phyloP scores from a whole-genome alignment of 2,797 vertebrate genomes.

The Falco naumanni region DNA sequence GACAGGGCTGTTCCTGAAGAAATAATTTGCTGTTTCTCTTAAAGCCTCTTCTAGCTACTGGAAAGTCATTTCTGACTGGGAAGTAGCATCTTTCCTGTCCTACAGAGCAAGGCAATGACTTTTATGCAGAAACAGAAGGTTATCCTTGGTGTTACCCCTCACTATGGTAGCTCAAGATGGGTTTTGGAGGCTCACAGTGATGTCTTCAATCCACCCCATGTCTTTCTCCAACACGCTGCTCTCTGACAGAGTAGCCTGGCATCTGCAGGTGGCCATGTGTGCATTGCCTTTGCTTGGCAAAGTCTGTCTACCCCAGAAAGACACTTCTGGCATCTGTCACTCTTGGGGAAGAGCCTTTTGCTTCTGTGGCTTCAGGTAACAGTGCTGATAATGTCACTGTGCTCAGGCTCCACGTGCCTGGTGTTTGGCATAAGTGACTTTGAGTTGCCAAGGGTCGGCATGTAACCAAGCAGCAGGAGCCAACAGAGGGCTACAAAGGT shows the following conservation, averaged over 20 bases:
- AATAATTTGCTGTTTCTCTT: neutral
- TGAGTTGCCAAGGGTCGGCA: neutral
- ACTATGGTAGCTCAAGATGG: neutral
- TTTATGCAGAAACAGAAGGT: neutral
- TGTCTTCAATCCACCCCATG: neutral
- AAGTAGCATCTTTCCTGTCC: neutral
- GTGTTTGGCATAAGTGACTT: neutral
- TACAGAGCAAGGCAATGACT: neutral
- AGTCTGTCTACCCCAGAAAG: neutral
- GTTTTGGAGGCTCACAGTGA: neutral
- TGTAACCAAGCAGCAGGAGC: neutral
- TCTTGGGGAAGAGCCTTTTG: neutral
- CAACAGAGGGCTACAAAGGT: neutral
- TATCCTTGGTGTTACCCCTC: neutral
- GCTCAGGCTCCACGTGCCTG: neutral
- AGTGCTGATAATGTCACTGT: neutral
- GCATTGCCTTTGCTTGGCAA: neutral
- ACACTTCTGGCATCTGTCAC: neutral
- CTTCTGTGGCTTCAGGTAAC: neutral
- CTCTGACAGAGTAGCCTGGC: neutral
- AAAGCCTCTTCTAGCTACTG: neutral
- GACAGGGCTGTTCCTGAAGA: neutral
- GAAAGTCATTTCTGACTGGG: neutral
- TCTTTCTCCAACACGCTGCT: neutral
- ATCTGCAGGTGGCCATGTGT: rapidly evolving